Evolutionary conservation across 2,797 vertebrate species (phyloP).

Genomic region (Lithobates pipiens): DNA sequence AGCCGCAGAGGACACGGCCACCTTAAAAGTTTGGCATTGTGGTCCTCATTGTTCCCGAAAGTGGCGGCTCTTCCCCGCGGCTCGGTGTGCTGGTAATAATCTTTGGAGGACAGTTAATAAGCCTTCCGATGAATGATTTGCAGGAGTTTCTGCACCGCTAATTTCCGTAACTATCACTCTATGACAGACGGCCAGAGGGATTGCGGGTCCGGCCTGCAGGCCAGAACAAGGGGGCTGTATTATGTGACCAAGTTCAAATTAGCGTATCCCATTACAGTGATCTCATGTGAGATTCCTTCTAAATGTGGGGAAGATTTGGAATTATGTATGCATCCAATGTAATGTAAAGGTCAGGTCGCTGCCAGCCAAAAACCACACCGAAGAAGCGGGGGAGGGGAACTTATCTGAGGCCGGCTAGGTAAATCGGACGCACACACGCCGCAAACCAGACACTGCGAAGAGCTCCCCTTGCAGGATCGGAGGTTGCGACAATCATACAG

Average conservation of each 20-base stretch:
- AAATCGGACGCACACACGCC: too few relatives aligned
- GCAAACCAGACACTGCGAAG: too few relatives aligned
- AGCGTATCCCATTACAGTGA: slow-evolving; percentile 75
- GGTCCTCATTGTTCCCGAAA: slow-evolving; percentile 47
- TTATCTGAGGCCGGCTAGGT: too few relatives aligned
- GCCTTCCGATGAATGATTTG: slow-evolving; percentile 91
- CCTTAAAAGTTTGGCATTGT: slow-evolving; percentile 32
- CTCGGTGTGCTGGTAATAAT: slow-evolving; percentile 81
- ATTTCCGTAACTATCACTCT: slow-evolving; percentile 98
- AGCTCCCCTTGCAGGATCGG: too few relatives aligned
- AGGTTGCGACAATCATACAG: too few relatives aligned
- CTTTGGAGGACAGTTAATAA: slow-evolving; percentile 92
- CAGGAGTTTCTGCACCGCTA: slow-evolving; percentile 93
- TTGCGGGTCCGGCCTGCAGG: slow-evolving; percentile 81
- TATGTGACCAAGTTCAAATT: slow-evolving; percentile 76
- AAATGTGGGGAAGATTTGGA: slow-evolving; percentile 69
- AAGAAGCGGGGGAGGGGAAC: too few relatives aligned
- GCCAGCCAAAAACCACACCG: neutral
- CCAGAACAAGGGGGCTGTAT: slow-evolving; percentile 89
- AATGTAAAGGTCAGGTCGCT: slow-evolving; percentile 49
- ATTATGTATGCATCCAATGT: slow-evolving; percentile 63
- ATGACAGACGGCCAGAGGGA: slow-evolving; percentile 96
- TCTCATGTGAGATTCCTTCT: slow-evolving; percentile 66
- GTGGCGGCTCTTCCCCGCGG: slow-evolving; percentile 68
- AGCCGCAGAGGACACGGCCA: neutral